phyloP scores from a whole-genome alignment of 2,888 invertebrate genomes.

The Selenia dentaria region DNA sequence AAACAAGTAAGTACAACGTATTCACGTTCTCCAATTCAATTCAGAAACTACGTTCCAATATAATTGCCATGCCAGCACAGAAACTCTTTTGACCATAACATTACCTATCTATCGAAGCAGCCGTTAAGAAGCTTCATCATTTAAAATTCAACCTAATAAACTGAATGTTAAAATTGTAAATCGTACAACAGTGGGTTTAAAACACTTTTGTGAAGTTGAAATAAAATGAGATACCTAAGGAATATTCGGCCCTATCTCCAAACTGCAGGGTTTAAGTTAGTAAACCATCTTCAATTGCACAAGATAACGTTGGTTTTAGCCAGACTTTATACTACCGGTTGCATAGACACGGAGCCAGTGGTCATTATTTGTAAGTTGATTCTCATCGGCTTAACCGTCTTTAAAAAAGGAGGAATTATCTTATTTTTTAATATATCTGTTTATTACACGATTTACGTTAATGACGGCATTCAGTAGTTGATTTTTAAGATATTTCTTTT shows the following conservation, averaged over 20 bases:
- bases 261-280: neutral
- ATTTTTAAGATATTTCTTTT: no score
- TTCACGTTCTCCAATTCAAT: no score
- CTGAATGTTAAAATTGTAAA: neutral
- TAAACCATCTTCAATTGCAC: neutral
- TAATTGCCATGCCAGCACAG: no score
- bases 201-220: neutral
- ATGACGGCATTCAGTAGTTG: no score
- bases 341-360: neutral
- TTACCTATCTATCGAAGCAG: no score
- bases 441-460: no score
- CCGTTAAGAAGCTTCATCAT: neutral
- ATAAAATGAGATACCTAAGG: neutral
- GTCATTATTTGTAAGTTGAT: neutral
- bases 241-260: neutral
- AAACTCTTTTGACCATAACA: constrained; percentile 2
- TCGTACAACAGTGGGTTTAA: no score
- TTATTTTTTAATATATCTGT: no score
- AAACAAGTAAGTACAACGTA: no score
- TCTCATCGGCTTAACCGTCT: no score
- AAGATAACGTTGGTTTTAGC: neutral
- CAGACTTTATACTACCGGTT: neutral
- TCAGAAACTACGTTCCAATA: no score
- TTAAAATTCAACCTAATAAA: neutral
- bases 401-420: no score